phyloP scores from a whole-genome alignment of 2,888 invertebrate species.

The Drosophila imparisetae region DNA sequence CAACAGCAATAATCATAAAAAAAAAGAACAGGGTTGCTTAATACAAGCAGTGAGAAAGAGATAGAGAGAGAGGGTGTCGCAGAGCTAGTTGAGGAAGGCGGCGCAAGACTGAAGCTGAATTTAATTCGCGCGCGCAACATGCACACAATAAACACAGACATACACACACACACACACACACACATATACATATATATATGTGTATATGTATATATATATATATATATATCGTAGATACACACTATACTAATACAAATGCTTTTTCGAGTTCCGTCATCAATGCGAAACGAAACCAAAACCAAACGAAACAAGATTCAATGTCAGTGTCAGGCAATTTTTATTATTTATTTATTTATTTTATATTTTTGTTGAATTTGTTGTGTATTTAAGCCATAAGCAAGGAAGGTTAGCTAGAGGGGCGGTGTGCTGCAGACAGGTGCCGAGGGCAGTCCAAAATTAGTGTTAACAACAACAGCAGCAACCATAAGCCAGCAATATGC shows the following conservation, averaged over 20 bases:
- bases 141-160: conserved; percentile 23
- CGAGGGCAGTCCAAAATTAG: conserved; percentile 2
- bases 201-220: not conserved
- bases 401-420: conserved; percentile 1
- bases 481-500: not conserved
- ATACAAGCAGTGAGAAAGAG: conserved; percentile 19
- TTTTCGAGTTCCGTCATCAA: conserved; percentile 59
- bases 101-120: conserved; percentile 30
- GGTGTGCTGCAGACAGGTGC: conserved; percentile 13
- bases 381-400: conserved; percentile 11
- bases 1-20: conserved; percentile 24
- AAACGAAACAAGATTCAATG: conserved; percentile 58
- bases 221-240: not conserved
- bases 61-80: not conserved
- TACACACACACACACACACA: conserved; percentile 1
- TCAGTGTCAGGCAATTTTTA: conserved; percentile 52
- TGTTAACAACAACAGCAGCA: not conserved
- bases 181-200: too few relatives aligned
- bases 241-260: conserved; percentile 17
- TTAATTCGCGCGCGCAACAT: conserved; percentile 43
- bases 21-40: conserved; percentile 46
- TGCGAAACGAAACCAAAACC: conserved; percentile 38
- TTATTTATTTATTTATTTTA: conserved; percentile 2
- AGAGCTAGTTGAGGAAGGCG: conserved; percentile 13
- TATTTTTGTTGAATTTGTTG: not conserved